These are phyloP conservation scores for Tinea trinotella DNA, from an alignment of 2,888 invertebrate genomes.

Conservation along the genomic window DNA sequence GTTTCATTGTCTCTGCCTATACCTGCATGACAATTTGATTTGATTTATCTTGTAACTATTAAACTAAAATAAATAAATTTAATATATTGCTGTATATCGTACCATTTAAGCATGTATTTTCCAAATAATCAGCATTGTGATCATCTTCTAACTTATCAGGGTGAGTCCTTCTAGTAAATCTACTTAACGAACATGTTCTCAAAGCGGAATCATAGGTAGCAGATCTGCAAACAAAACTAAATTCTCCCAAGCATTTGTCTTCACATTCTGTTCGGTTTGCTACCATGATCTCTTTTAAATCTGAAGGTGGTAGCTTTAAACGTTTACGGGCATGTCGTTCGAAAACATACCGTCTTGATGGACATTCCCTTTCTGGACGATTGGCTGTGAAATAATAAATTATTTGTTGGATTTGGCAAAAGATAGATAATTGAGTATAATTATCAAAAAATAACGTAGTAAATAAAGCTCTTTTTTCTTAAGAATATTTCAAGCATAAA, in stretches of 20 bases:
- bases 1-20: too few relatives aligned
- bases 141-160: conserved; percentile 89
- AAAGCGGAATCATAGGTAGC: conserved; percentile 86
- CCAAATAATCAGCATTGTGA: conserved; percentile 89
- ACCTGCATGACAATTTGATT: too few relatives aligned
- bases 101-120: conserved; percentile 93
- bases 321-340: conserved; percentile 90
- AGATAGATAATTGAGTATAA: neutral
- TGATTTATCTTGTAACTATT: too few relatives aligned
- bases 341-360: conserved; percentile 89
- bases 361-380: conserved; percentile 90
- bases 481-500: neutral
- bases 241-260: conserved; percentile 90
- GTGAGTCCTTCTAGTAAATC: conserved; percentile 88
- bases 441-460: neutral
- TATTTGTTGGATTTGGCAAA: neutral
- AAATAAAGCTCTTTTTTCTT: neutral
- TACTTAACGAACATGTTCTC: conserved; percentile 84
- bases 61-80: too few relatives aligned
- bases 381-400: conserved; percentile 66
- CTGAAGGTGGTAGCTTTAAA: conserved; percentile 83
- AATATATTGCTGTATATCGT: conserved; percentile 25
- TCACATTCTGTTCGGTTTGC: conserved; percentile 91
- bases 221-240: conserved; percentile 90
- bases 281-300: conserved; percentile 88